These are phyloP conservation scores for Miichthys miiuy DNA, from an alignment of 2,797 vertebrate species.

Conservation along the genomic window DNA sequence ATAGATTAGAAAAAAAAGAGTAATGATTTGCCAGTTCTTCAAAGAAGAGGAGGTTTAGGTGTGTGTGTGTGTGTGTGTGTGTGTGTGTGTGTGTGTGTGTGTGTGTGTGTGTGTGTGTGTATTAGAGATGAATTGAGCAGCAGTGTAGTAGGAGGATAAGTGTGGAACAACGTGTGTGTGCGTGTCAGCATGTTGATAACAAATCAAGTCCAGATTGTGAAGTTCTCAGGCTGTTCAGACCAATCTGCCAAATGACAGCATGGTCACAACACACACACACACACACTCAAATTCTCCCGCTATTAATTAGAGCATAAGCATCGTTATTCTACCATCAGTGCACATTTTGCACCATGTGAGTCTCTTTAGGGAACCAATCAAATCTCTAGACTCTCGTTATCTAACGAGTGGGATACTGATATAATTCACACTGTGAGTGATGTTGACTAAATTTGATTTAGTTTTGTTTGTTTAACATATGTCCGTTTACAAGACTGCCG, in stretches of 20 bases:
- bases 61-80: neutral
- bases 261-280: neutral
- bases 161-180: conserved; percentile 44
- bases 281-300: neutral
- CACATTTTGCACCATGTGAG: conserved; percentile 29
- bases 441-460: neutral
- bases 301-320: conserved; percentile 7
- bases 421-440: neutral
- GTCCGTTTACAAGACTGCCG: no score
- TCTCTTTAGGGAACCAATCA: neutral
- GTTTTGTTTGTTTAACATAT: neutral
- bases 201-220: conserved; percentile 57
- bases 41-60: neutral
- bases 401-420: neutral
- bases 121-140: conserved; percentile 48
- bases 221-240: conserved; percentile 62
- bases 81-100: neutral
- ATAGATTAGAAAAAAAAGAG: no score
- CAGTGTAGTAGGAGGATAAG: conserved; percentile 60
- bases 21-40: no score
- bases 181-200: conserved; percentile 34
- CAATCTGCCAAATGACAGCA: conserved; percentile 47
- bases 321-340: conserved; percentile 27
- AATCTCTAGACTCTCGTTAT: conserved; percentile 7
- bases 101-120: neutral